Percentiles rank a stretch among this genome's conserved stretches.
phyloP scores from a whole-genome alignment of 2,888 invertebrate genomes.

The Deilephila elpenor region DNA sequence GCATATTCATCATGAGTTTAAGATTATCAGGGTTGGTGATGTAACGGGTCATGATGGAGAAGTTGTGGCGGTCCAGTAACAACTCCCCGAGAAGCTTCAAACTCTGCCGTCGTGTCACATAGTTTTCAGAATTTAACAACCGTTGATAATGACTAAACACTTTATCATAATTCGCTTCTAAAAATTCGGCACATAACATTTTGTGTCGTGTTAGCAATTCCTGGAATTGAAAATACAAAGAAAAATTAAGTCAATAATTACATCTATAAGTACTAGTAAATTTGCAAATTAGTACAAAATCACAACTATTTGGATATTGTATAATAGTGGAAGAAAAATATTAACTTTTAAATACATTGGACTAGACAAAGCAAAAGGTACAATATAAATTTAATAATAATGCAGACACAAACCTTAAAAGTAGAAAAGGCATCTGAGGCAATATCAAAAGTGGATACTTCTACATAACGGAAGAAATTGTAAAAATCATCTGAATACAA shows the following conservation, averaged over 20 bases:
- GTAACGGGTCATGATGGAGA: constrained; percentile 99
- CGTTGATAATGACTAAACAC: constrained; percentile 99
- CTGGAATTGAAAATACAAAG: constrained; percentile 78
- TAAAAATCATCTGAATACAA: constrained; percentile 99
- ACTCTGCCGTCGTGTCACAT: constrained; percentile 99
- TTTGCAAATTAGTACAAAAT: neutral
- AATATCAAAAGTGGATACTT: constrained; percentile 99
- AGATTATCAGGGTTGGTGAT: constrained; percentile 99
- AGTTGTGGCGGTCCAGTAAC: constrained; percentile 99
- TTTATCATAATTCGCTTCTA: constrained; percentile 99
- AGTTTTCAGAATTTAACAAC: constrained; percentile 99
- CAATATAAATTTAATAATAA: neutral
- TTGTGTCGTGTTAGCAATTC: constrained; percentile 97
- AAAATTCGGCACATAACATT: constrained; percentile 98
- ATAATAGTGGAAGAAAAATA: no score
- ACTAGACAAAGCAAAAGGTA: neutral
- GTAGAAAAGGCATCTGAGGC: constrained; percentile 99
- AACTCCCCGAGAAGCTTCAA: constrained; percentile 98
- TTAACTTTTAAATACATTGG: no score
- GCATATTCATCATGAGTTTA: constrained; percentile 99
- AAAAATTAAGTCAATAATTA: neutral
- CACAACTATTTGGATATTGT: neutral
- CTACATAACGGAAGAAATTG: constrained; percentile 99
- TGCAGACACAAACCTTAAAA: constrained; percentile 91
- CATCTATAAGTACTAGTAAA: no score